Percentiles rank a stretch among this genome's conserved stretches.
These are phyloP conservation scores for Carassius carassius DNA, from an alignment of 2,113 vertebrate species.

Conservation along the genomic window DNA sequence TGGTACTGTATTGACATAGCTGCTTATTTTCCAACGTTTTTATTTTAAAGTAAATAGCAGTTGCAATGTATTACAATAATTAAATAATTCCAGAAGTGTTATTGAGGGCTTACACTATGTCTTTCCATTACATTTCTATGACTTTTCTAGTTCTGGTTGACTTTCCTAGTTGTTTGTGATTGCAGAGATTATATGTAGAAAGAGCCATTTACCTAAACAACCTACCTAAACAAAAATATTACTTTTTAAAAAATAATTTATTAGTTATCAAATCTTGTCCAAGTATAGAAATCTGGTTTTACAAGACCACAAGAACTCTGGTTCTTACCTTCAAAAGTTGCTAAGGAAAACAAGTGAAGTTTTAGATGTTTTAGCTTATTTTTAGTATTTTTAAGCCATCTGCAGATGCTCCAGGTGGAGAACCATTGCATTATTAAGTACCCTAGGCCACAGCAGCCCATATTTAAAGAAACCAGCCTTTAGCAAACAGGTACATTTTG, in stretches of 20 bases:
- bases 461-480: neutral
- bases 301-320: neutral
- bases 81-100: neutral
- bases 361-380: neutral
- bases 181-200: neutral
- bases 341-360: neutral
- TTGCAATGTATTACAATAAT: neutral
- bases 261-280: neutral
- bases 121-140: neutral
- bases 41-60: neutral
- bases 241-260: neutral
- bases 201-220: neutral
- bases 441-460: neutral
- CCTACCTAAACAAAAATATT: neutral
- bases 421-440: constrained; percentile 2
- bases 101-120: neutral
- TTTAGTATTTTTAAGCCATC: neutral
- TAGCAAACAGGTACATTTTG: neutral
- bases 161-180: neutral
- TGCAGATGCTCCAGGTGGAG: neutral
- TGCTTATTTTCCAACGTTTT: neutral
- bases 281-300: neutral
- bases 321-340: neutral
- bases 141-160: neutral
- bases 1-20: neutral